Evolutionary conservation across 2,797 vertebrate species (phyloP), one percentile per base, ranked within the genome.

Genomic region (Loriculus beryllinus): DNA sequence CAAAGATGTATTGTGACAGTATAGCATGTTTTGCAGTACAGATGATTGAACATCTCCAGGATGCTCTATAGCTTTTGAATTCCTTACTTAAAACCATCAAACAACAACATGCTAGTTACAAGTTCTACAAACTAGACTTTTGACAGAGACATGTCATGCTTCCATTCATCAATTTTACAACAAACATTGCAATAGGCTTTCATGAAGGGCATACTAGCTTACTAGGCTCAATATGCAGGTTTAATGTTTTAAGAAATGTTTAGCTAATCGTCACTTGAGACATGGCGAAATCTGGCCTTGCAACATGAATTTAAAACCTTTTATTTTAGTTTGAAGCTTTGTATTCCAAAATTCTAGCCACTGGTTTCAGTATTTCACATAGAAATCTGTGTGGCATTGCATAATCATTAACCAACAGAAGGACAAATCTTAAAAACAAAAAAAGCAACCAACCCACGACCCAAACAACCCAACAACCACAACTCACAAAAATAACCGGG

Each of bases 321-420:
- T 35, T 17, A 31, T 40, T 70, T 59, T 17, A n/a, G 23, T 35
- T 29, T 19, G 12, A 68, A 40, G 12, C 28, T 57, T 90, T 60
- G 17, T 33, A 54, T 28, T 47, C 23, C 28, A 11, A 60, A 88
- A 47, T 33, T 33, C 26, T 22, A 74, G 15, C 14, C 8, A 9
- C 31, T 25, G 31, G 11, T 45, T 88, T 78, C 47, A 54, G n/a
- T 20, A 29, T 5, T 40, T 62, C 12, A 65, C 56, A 86, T 43
- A 11, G 21, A 70, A 54, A 39, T 5, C 8, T 0, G 0, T 12
- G 7, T 42, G 31, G 14, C 37, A 64, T 28, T 56, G 14, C 23
- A n/a, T 2, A 79, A 64, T 12, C 37, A 78, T 28, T 72, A 64
- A 59, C 12, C 17, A 64, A 49, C 28, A 63, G 16, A 25, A 29